Evolutionary conservation across 1,140 invertebrate species (phyloP).

Genomic region (Solen grandis): DNA sequence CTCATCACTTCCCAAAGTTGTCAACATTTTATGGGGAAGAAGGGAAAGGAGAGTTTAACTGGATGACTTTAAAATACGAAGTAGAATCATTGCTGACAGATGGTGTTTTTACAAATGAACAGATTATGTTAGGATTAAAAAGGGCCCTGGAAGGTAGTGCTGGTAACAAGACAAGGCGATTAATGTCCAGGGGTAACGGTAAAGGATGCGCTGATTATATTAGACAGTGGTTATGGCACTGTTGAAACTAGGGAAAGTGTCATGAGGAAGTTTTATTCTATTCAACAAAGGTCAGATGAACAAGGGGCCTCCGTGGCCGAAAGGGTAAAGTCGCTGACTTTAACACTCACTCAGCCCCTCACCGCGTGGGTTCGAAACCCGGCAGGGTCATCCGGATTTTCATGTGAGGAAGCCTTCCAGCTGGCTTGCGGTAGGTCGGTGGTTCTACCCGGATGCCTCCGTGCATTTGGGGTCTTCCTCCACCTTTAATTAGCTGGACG

Average conservation of each 20-base stretch:
- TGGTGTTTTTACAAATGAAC: constrained; percentile 8
- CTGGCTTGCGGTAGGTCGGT: too few relatives aligned
- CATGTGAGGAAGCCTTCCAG: too few relatives aligned
- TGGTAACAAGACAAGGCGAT: constrained; percentile 10
- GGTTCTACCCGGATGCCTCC: too few relatives aligned
- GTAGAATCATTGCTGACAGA: constrained; percentile 9
- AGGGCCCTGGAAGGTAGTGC: constrained; percentile 7
- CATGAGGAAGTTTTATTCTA: constrained; percentile 19
- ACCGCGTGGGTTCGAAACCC: too few relatives aligned
- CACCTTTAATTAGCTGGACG: too few relatives aligned
- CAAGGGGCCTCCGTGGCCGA: too few relatives aligned
- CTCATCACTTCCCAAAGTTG: constrained; percentile 15
- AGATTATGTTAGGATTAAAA: constrained; percentile 17
- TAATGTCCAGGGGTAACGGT: background rate
- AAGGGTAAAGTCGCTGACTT: too few relatives aligned
- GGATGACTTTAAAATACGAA: constrained; percentile 27
- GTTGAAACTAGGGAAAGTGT: constrained; percentile 11
- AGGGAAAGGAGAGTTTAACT: constrained; percentile 20
- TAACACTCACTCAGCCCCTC: too few relatives aligned
- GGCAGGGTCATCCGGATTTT: too few relatives aligned
- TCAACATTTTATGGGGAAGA: constrained; percentile 27
- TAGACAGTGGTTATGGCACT: constrained; percentile 18
- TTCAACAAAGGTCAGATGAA: background rate
- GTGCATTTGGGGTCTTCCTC: too few relatives aligned
- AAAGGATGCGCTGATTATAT: background rate